Evolutionary conservation across 2,797 vertebrate species (phyloP).

Genomic region (Melanotaenia maccullochi): DNA sequence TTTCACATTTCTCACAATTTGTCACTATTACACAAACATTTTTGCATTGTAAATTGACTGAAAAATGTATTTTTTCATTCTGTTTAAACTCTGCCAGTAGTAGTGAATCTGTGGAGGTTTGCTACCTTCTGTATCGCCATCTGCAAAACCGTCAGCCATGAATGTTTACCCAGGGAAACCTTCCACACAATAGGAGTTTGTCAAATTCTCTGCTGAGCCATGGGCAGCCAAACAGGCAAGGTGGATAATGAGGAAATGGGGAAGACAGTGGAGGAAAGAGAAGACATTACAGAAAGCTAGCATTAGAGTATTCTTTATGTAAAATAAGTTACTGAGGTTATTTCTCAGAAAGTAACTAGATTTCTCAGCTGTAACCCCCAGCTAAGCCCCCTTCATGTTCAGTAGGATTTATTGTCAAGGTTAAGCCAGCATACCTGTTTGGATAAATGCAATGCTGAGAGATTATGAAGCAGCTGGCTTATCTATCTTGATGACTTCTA

Average conservation of each 20-base stretch:
- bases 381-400: constrained; percentile 24
- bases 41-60: no score
- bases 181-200: constrained; percentile 27
- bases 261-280: constrained; percentile 3
- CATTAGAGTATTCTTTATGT: constrained; percentile 27
- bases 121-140: constrained; percentile 2
- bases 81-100: no score
- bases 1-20: no score
- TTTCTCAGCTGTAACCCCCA: constrained; percentile 36
- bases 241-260: constrained; percentile 14
- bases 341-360: constrained; percentile 25
- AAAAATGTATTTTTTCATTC: no score
- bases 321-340: constrained; percentile 23
- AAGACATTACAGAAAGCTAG: neutral
- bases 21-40: no score
- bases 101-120: no score
- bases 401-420: constrained; percentile 20
- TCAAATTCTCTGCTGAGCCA: constrained; percentile 29
- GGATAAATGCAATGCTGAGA: constrained; percentile 38
- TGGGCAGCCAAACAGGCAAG: constrained; percentile 15
- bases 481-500: constrained; percentile 19
- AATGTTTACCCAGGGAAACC: constrained; percentile 17
- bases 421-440: constrained; percentile 38
- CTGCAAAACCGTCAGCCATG: constrained; percentile 34
- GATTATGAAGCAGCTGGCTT: constrained; percentile 31